phyloP scores from a whole-genome alignment of 2,113 vertebrate genomes.

The Marmota flaviventris region DNA sequence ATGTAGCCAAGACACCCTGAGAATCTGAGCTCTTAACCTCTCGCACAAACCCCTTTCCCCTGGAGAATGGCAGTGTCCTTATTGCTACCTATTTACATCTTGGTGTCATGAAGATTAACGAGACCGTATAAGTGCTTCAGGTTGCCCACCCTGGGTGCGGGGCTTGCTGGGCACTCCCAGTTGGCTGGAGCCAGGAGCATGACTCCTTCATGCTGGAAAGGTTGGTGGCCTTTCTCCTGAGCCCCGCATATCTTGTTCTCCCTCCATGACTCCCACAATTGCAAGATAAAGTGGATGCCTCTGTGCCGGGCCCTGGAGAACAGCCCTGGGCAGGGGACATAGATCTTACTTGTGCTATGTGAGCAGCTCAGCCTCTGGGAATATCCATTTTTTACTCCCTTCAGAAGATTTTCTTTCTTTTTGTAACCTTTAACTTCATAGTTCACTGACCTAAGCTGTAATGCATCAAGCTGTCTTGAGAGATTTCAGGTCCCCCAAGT shows the following conservation, averaged over 20 bases:
- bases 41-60: neutral
- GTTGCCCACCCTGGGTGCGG: neutral
- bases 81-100: constrained; percentile 39
- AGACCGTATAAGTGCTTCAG: constrained; percentile 10
- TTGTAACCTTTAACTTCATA: constrained; percentile 67
- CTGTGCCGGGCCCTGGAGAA: constrained; percentile 31
- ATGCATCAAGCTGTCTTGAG: constrained; percentile 70
- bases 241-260: constrained; percentile 3
- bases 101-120: constrained; percentile 53
- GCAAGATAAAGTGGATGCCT: constrained; percentile 60
- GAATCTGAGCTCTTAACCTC: neutral
- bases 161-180: constrained; percentile 36
- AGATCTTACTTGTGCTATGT: constrained; percentile 68
- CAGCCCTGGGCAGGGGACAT: neutral
- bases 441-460: constrained; percentile 47
- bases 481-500: constrained; percentile 15
- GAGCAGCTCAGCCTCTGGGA: constrained; percentile 56
- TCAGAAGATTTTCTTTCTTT: constrained; percentile 78
- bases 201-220: neutral
- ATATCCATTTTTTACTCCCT: constrained; percentile 66
- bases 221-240: constrained; percentile 43
- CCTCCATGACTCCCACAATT: neutral
- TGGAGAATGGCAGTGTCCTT: neutral
- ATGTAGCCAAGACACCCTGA: neutral
- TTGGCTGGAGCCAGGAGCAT: constrained; percentile 30